phyloP scores from a whole-genome alignment of 2,888 invertebrate genomes.

The Spilosoma lubricipeda region DNA sequence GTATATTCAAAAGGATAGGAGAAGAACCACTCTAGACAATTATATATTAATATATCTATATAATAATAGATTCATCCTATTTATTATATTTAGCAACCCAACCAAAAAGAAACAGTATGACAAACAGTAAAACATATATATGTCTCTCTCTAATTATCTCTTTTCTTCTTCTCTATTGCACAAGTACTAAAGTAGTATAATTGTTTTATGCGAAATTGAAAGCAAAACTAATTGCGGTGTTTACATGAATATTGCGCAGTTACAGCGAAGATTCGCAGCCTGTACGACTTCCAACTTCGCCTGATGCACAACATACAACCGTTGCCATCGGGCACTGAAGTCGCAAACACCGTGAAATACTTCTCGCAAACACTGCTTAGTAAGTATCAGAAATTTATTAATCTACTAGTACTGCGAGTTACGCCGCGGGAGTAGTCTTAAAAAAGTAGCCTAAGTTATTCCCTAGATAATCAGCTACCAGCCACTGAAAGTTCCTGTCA shows the following conservation, averaged over 20 bases:
- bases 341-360: conserved; percentile 98
- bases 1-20: too few relatives aligned
- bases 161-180: background rate
- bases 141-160: background rate
- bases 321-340: conserved; percentile 97
- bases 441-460: too few relatives aligned
- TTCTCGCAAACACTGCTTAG: conserved; percentile 98
- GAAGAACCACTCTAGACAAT: too few relatives aligned
- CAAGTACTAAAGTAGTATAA: too few relatives aligned
- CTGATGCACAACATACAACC: conserved; percentile 96
- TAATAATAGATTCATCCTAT: too few relatives aligned
- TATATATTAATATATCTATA: too few relatives aligned
- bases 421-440: too few relatives aligned
- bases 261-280: conserved; percentile 98
- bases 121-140: background rate
- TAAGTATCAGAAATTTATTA: conserved; percentile 81
- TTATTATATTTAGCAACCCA: too few relatives aligned
- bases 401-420: background rate
- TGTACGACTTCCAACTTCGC: conserved; percentile 98
- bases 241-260: conserved; percentile 86
- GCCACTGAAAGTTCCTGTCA: too few relatives aligned
- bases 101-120: too few relatives aligned
- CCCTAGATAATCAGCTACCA: too few relatives aligned
- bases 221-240: background rate
- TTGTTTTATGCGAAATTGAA: background rate